Percentiles rank a stretch among this genome's conserved stretches.
Conservation (phyloP, 2,113 vertebrate genomes). For the Onychostoma macrolepis region DNA sequence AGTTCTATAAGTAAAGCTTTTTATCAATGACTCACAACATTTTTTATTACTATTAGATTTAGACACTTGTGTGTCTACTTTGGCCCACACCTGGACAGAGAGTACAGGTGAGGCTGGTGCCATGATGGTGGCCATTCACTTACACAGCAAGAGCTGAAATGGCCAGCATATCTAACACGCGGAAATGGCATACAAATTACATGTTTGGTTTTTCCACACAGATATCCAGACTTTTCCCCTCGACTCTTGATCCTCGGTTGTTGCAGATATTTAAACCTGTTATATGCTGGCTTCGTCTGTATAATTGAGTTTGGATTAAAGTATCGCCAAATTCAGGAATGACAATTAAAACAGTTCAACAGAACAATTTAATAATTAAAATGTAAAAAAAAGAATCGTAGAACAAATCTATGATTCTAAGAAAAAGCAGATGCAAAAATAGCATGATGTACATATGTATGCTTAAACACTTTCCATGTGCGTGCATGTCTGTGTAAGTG, state of each 20-base stretch:
- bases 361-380: background rate
- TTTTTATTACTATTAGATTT: too few species aligned
- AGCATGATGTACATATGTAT: background rate
- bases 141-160: background rate
- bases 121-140: too few species aligned
- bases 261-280: background rate
- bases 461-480: slow-evolving; percentile 9
- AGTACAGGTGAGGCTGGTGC: too few species aligned
- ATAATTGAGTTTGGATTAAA: background rate
- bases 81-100: too few species aligned
- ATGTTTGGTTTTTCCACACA: background rate
- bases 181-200: background rate
- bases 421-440: background rate
- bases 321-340: background rate
- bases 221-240: background rate
- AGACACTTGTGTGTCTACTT: too few species aligned
- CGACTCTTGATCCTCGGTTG: background rate
- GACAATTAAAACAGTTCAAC: background rate
- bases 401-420: background rate
- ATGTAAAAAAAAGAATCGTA: background rate
- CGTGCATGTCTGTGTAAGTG: slow-evolving; percentile 19
- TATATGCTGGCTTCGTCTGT: background rate
- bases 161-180: background rate
- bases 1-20: background rate
- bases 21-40: too few species aligned